phyloP scores from a whole-genome alignment of 1,140 invertebrate genomes.

The Ceratosolen fusciceps region DNA sequence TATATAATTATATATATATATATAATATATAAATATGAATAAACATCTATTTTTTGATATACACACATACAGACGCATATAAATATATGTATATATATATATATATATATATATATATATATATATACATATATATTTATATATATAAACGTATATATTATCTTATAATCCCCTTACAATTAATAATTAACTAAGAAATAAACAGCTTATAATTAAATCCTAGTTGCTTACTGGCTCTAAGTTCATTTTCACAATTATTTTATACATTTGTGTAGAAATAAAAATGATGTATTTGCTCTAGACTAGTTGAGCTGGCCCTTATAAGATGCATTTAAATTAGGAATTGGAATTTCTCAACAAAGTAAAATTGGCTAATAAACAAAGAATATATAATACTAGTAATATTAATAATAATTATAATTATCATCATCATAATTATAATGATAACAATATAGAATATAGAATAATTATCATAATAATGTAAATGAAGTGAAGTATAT shows the following conservation, averaged over 20 bases:
- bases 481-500: no score
- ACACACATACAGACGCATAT: conserved; percentile 45
- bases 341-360: conserved; percentile 64
- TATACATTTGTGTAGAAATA: conserved; percentile 43
- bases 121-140: conserved; percentile 46
- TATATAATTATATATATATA: conserved; percentile 34
- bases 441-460: no score
- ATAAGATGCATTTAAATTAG: conserved; percentile 59
- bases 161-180: conserved; percentile 55
- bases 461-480: not conserved
- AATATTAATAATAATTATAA: conserved; percentile 4
- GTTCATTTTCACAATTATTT: conserved; percentile 58
- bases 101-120: conserved; percentile 39
- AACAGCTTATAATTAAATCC: conserved; percentile 40
- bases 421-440: conserved; percentile 51
- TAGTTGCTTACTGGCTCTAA: conserved; percentile 63
- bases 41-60: no score
- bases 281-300: conserved; percentile 66
- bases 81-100: conserved; percentile 48
- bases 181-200: conserved; percentile 51
- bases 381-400: conserved; percentile 49
- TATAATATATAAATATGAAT: conserved; percentile 45
- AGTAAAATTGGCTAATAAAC: conserved; percentile 64
- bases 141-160: conserved; percentile 28
- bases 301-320: conserved; percentile 72